These are phyloP conservation scores for Hololepta plana DNA, from an alignment of 2,888 invertebrate species.

Conservation along the genomic window DNA sequence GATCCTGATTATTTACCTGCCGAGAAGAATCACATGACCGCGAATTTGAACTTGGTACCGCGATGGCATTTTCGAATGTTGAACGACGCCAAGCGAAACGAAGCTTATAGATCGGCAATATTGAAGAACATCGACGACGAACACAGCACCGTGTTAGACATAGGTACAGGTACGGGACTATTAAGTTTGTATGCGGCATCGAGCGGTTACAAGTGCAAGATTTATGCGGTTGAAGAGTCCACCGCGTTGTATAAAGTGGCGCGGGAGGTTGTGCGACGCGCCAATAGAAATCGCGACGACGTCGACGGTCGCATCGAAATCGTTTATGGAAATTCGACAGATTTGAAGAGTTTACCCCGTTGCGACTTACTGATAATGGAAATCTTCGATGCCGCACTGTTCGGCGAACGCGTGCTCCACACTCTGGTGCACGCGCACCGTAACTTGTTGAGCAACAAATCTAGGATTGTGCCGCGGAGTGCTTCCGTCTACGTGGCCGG, in stretches of 20 bases:
- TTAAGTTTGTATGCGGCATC: slow-evolving; percentile 46
- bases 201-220: slow-evolving; percentile 24
- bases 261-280: slow-evolving; percentile 32
- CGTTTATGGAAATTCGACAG: too few relatives aligned
- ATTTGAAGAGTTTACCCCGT: slow-evolving; percentile 30
- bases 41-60: slow-evolving; percentile 48
- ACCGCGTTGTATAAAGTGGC: slow-evolving; percentile 43
- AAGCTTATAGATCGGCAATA: slow-evolving; percentile 46
- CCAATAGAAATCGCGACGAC: too few relatives aligned
- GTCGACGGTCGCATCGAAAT: too few relatives aligned
- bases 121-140: too few relatives aligned
- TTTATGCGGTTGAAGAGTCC: slow-evolving; percentile 51
- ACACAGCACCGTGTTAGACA: too few relatives aligned
- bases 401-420: slow-evolving; percentile 55
- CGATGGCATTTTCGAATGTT: slow-evolving; percentile 75
- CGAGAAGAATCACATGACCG: slow-evolving; percentile 46
- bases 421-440: slow-evolving; percentile 52
- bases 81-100: slow-evolving; percentile 53
- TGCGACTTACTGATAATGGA: slow-evolving; percentile 57
- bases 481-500: slow-evolving; percentile 46
- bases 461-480: slow-evolving; percentile 38
- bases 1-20: slow-evolving; percentile 36
- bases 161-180: slow-evolving; percentile 55
- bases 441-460: slow-evolving; percentile 31
- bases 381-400: slow-evolving; percentile 60